Base-by-base conservation (phyloP, 2,113 vertebrate genomes). In the Catagonus wagneri region DNA sequence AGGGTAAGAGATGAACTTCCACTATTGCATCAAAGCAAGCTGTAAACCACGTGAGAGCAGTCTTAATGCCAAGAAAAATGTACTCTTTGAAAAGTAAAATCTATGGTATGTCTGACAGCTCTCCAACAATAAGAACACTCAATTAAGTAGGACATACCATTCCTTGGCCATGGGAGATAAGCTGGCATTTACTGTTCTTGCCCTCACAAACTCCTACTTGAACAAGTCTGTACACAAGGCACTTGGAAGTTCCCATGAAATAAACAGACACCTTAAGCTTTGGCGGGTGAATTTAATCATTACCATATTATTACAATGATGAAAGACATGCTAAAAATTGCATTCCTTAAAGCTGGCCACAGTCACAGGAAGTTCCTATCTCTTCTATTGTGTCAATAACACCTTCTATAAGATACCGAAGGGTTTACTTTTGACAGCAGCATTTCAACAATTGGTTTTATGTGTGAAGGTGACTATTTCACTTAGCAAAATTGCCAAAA, bases 151-250 rank as follows among this genome's bases (percentile, higher is more conserved):
- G 89, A 96, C 95, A 97, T 96, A 63, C 81, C 93, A 95, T 96
- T 96, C 95, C 74, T 91, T 72, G 72, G 19, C 63, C n/a, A 6
- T 80, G n/a, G 83, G 71, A 95, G 83, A 95, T 89, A 95, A 96
- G 74, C 89, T 61, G 25, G 54, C 56, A 29, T 87, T 94, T 76
- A 72, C 74, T 88, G 32, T 56, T 94, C 50, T 84, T 96, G 80
- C 36, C 87, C 65, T 93, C 60, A 72, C 9, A 44, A 90, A 96
- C 90, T 96, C 97, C 97, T 83, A 89, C 93, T 92, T 84, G 60
- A 88, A 94, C 97, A 96, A 94, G 97, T 97, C 94, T 96, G 71
- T 96, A 93, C 97, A 97, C 75, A 97, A 94, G 93, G 92, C 27
- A 75, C 76, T 90, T 92, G 84, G 90, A 97, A 29, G 89, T 97